Base-by-base conservation (phyloP, 2,888 invertebrate genomes). In the Melitaea athalia region DNA sequence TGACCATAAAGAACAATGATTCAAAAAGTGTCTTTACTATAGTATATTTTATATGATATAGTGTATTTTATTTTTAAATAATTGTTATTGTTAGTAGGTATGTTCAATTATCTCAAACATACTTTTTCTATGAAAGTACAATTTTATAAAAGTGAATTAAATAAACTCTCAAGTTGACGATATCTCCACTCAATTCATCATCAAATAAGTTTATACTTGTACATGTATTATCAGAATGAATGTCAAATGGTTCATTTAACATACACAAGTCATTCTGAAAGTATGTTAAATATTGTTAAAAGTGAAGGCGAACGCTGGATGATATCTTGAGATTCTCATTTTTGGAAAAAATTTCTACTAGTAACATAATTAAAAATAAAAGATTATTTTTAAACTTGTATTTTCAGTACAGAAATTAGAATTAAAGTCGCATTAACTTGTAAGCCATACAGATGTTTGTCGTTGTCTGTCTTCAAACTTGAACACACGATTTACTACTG, bases 221-320 rank as follows among this genome's bases (percentile, higher is more conserved):
- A 45, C 14, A 0, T 12, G 45, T 12, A 14, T 45, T 45, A 45
- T 24, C 24, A 42, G 53, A 69, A 53, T 60, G 33, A 31, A 50
- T 70, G 69, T 76, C 73, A 73, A 73, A 69, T 67, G 53, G 31
- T 59, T 68, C 50, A 45, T 52, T 49, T 50, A 70, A 75, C 70
- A 74, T 63, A 57, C 64, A 72, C 79, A 70, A 79, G 79, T 82
- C 81, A 82, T 72, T 74, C 72, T 69, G 76, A 80, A 82, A 81
- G 80, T 79, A 66, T 76, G 78, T 63, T 78, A 64, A 64, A 69
- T 68, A 61, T 68, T 42, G 59, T 71, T 69, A 64, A 60, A 70
- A 72, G 70, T 69, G 65, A 74, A 67, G 64, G 69, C 67, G 65
- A 66, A 24, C 17, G 42, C 31, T 53, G 47, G 49, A 10, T 17